Base-by-base conservation (phyloP, 2,113 vertebrate species). In the Nesoenas mayeri region DNA sequence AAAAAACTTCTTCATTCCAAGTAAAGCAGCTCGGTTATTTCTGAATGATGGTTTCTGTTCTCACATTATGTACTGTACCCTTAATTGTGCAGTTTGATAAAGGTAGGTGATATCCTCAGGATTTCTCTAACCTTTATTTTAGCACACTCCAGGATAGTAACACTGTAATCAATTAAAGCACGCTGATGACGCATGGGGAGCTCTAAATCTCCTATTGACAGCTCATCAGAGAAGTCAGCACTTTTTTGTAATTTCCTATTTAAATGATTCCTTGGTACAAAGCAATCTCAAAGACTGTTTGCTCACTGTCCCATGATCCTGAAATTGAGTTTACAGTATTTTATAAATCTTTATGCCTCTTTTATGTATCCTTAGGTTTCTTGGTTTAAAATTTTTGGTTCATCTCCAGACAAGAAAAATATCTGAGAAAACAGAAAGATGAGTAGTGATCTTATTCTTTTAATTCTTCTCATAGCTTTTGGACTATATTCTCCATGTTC, bases 111-210 rank as follows among this genome's bases (percentile, higher is more conserved):
- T 98, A 88, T 97, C 97, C 97, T 92, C 90, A 95, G 98, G 97
- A 97, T 95, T 96, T 73, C 86, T 91, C 85, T 98, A 97, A 98
- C 97, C 97, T 98, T 98, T 98, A 91, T 89, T 96, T 97, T 96
- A 97, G 97, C 96, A 96, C 93, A 95, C 89, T 95, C 91, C 60
- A 81, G 83, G 96, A 95, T 57, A 93, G 89, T 47, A 89, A 94
- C 74, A 93, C 61, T 67, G 67, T 75, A 94, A 96, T 97, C 89
- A 95, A 93, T 89, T 77, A 82, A 67, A 85, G 85, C 62, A 72
- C 38, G 85, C 77, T 79, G 94, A 89, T 93, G 82, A 91, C 89
- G 89, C 80, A 87, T 31, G 70, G 82, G 91, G 74, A 97, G 79
- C 56, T 77, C 77, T 94, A 96, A 97, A 97, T 97, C 88, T 88